Conservation (phyloP, 2,797 vertebrate species). For the Tenualosa ilisha region DNA sequence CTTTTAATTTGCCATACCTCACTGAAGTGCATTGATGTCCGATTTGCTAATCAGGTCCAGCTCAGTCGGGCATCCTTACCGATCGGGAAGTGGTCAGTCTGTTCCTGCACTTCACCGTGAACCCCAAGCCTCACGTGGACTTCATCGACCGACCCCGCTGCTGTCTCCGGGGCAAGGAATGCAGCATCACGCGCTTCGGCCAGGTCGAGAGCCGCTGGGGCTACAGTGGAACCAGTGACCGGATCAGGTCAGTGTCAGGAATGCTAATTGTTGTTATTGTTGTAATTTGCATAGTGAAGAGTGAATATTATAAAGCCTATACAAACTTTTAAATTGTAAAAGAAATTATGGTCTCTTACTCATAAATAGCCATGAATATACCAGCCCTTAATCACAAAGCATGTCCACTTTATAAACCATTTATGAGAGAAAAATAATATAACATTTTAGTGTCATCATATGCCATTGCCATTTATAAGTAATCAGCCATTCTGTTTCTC, state of each 20-base stretch:
- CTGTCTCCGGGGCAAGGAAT: conserved; percentile 96
- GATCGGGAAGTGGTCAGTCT: conserved; percentile 94
- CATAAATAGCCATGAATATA: too few species aligned
- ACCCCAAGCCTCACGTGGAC: conserved; percentile 97
- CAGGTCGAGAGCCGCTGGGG: conserved; percentile 99
- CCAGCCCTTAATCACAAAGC: too few species aligned
- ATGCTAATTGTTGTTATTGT: not conserved
- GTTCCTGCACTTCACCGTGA: conserved; percentile 98
- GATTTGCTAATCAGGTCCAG: conserved; percentile 74
- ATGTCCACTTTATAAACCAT: too few species aligned
- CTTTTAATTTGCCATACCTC: not conserved
- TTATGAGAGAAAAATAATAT: too few species aligned
- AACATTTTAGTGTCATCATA: too few species aligned
- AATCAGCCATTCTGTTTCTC: not conserved
- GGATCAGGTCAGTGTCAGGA: conserved; percentile 83
- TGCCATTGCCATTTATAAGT: not conserved
- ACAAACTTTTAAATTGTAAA: too few species aligned
- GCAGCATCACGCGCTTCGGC: conserved; percentile 96
- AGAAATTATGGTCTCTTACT: not conserved
- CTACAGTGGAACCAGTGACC: conserved; percentile 97
- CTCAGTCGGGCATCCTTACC: conserved; percentile 85
- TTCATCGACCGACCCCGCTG: conserved; percentile 96
- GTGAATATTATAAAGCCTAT: not conserved
- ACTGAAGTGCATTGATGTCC: not conserved
- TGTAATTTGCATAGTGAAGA: not conserved